Evolutionary conservation across 2,888 invertebrate genomes (phyloP), one percentile per base, ranked within the genome.

Genomic region (Hirtodrosophila histrioides): DNA sequence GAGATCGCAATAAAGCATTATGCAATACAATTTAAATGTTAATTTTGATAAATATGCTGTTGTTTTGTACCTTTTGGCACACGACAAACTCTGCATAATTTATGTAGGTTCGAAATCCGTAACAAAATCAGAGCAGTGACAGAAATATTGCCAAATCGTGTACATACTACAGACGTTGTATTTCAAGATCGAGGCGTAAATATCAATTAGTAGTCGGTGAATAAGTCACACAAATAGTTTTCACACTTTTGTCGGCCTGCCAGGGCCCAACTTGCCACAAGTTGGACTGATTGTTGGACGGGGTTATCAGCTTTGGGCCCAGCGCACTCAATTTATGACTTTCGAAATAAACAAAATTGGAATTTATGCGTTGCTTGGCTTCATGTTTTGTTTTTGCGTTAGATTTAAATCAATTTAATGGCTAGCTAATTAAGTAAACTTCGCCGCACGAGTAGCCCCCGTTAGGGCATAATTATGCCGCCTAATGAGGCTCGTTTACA

Each of bases 1-100:
- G 24, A 50, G 41, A n/a, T 33, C 39, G 51, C 54, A 51, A 66
- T 54, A 56, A 62, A 66, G 46, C 54, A 78, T 61, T 65, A 51
- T 60, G 65, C 46, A 61, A 54, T 54, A 53, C 77, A 61, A 84
- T 84, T 84, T 73, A 73, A 69, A 84, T 84, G 84, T 68, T 69
- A 86, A 84, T 84, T 88, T 72, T 58, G 23, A 39, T 60, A 43
- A 33, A 41, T 51, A 44, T 60, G 24, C 11, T 46, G 29, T n/a
- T 31, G 33, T 49, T 58, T 51, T 53, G 35, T 49, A 46, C 23
- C 29, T 65, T 80, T 81, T 79, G 88, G 86, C 83, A 87, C 88
- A 85, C 87, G 88, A 82, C 83, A 87, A 77, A 82, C 64, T 72
- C 50, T 67, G 88, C 77, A 79, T 82, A 72, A 66, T 66, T 85